These are phyloP conservation scores for Dipodomys merriami DNA, from an alignment of 2,113 vertebrate genomes.

Conservation along the genomic window DNA sequence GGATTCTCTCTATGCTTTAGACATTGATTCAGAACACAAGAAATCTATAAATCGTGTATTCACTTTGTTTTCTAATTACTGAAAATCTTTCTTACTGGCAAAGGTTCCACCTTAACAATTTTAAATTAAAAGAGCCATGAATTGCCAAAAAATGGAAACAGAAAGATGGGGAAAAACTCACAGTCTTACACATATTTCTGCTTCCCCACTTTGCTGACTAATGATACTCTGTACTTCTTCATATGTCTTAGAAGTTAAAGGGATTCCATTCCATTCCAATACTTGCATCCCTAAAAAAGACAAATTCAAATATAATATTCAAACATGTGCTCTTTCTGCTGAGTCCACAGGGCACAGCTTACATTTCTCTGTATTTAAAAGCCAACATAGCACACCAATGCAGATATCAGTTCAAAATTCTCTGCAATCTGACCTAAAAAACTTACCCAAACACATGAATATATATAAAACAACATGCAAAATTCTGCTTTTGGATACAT, in stretches of 20 bases:
- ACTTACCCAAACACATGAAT: conserved; percentile 71
- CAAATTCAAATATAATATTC: conserved; percentile 65
- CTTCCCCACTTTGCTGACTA: conserved; percentile 95
- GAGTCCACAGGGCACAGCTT: not conserved
- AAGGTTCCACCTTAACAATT: conserved; percentile 88
- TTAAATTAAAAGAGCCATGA: conserved; percentile 86
- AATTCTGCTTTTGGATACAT: not conserved
- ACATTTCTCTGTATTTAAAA: conserved; percentile 15
- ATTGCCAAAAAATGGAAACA: conserved; percentile 90
- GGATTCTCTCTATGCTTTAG: conserved; percentile 63
- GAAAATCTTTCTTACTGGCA: conserved; percentile 70
- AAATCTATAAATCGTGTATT: conserved; percentile 76
- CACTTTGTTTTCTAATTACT: conserved; percentile 69
- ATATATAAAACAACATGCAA: conserved; percentile 51
- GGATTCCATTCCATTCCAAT: conserved; percentile 97
- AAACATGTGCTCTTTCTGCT: not conserved
- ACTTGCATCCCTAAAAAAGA: conserved; percentile 96
- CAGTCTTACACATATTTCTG: conserved; percentile 99
- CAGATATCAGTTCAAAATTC: conserved; percentile 53
- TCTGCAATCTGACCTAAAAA: conserved; percentile 27
- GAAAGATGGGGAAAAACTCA: conserved; percentile 93
- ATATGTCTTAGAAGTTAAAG: conserved; percentile 95
- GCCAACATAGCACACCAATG: conserved; percentile 57
- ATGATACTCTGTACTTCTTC: conserved; percentile 98
- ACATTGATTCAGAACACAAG: conserved; percentile 72